A percentile compares a stretch with the other conserved stretches of the same genome.
phyloP scores from a whole-genome alignment of 30 jellyfish, hydroid and myxozoan species.

The Pelagia noctiluca region DNA sequence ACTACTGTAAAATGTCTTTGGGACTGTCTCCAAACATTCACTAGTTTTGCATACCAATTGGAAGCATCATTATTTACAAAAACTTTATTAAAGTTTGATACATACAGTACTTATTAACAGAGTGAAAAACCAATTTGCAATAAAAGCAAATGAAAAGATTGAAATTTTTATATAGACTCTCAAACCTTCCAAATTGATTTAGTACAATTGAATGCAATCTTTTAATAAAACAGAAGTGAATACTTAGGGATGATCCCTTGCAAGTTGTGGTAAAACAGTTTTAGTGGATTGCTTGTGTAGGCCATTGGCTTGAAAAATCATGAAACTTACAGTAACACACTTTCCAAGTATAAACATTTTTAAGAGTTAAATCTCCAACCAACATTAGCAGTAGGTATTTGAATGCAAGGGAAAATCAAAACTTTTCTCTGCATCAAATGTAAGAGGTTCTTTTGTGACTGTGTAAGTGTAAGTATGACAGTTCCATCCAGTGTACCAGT shows the following conservation, averaged over 20 bases:
- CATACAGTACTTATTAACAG: constrained; percentile 2
- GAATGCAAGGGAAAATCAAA: constrained; percentile 1
- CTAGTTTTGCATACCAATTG: constrained; percentile 1
- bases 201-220: background rate
- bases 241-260: constrained; percentile 6
- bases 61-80: background rate
- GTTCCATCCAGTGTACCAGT: constrained; percentile 8
- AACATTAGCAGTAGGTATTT: constrained; percentile 2
- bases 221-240: background rate
- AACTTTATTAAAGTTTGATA: background rate
- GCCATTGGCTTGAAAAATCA: background rate
- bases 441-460: constrained; percentile 1
- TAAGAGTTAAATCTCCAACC: background rate
- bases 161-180: background rate
- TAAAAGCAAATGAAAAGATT: background rate
- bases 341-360: background rate
- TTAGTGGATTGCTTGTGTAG: constrained; percentile 5
- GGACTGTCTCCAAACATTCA: constrained; percentile 6
- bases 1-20: constrained; percentile 2
- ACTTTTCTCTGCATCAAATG: constrained; percentile 1
- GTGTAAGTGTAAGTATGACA: constrained; percentile 3
- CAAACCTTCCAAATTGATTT: background rate
- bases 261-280: constrained; percentile 3
- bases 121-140: background rate
- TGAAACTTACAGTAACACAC: constrained; percentile 1